Evolutionary conservation across 2,888 invertebrate species (phyloP).

Genomic region (Antheraea yamamai): DNA sequence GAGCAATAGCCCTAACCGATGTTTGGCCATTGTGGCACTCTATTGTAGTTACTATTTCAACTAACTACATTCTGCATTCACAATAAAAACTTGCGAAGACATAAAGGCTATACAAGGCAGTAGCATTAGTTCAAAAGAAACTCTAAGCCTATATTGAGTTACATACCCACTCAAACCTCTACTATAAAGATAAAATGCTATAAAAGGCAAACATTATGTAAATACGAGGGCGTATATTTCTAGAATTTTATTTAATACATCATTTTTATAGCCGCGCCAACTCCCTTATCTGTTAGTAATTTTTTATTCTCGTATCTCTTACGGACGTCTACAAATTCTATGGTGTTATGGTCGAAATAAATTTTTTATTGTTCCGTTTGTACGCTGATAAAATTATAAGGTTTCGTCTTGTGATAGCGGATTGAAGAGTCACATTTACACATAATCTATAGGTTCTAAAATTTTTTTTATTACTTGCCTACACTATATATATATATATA

Average conservation of each 20-base stretch:
- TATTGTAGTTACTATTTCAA: no score
- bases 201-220: constrained; percentile 35
- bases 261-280: constrained; percentile 51
- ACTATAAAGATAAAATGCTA: constrained; percentile 8
- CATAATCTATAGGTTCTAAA: background rate
- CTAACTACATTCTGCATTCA: no score
- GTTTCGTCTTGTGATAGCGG: background rate
- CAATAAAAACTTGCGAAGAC: no score
- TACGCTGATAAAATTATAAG: constrained; percentile 42
- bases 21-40: no score
- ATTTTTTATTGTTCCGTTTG: constrained; percentile 57
- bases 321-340: constrained; percentile 40
- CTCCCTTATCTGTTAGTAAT: constrained; percentile 41
- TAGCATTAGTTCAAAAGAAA: no score
- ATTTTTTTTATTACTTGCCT: background rate
- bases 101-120: no score
- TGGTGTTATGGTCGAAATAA: constrained; percentile 53
- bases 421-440: constrained; percentile 6
- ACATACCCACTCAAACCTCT: background rate
- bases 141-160: background rate
- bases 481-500: background rate
- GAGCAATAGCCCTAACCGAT: no score
- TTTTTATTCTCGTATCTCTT: constrained; percentile 45
- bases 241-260: constrained; percentile 55
- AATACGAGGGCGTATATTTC: constrained; percentile 32